These are phyloP conservation scores for Aspidiotus destructor DNA, from an alignment of 2,888 invertebrate species.

Conservation along the genomic window DNA sequence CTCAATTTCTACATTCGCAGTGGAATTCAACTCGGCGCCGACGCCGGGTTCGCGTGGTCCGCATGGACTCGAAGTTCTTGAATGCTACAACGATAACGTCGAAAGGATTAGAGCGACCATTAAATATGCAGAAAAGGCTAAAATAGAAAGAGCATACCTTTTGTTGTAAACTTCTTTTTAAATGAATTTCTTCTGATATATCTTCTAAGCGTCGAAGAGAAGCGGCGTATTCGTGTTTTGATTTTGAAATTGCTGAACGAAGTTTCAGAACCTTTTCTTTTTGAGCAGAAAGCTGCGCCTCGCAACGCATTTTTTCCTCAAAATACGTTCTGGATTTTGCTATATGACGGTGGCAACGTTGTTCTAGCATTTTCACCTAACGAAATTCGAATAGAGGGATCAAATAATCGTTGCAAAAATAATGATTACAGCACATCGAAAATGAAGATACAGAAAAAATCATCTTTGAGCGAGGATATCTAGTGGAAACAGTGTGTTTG, in stretches of 20 bases:
- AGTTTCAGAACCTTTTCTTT: constrained; percentile 73
- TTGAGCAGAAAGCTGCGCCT: constrained; percentile 74
- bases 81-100: background rate
- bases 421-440: constrained; percentile 10
- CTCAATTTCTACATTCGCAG: constrained; percentile 30
- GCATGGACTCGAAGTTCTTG: constrained; percentile 36
- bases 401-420: too few species aligned
- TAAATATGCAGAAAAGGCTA: background rate
- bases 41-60: constrained; percentile 61
- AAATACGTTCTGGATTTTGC: constrained; percentile 82
- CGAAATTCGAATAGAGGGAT: constrained; percentile 36
- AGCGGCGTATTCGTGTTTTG: constrained; percentile 71
- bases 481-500: too few species aligned
- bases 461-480: constrained; percentile 3
- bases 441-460: constrained; percentile 16
- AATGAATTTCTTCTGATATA: constrained; percentile 85
- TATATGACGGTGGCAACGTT: constrained; percentile 69
- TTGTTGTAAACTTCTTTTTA: constrained; percentile 42
- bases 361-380: constrained; percentile 67
- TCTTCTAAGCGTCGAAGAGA: constrained; percentile 75
- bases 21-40: constrained; percentile 54
- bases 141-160: constrained; percentile 20
- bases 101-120: background rate
- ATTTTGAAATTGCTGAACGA: constrained; percentile 65
- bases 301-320: constrained; percentile 77